phyloP scores from a whole-genome alignment of 2,113 vertebrate genomes.

The Marmota flaviventris region DNA sequence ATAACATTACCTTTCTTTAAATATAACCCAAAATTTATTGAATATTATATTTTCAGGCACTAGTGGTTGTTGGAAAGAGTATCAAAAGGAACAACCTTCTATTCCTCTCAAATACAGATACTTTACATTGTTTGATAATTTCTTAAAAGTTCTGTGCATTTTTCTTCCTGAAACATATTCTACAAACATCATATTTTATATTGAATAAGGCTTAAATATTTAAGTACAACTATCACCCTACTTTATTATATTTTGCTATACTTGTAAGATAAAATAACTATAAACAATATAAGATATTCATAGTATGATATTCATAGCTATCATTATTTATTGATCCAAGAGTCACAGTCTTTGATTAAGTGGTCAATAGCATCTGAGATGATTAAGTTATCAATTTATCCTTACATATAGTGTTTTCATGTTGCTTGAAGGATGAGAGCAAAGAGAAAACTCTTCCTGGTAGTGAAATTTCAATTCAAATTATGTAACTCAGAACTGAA shows the following conservation, averaged over 20 bases:
- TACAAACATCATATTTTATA: background rate
- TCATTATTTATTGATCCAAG: background rate
- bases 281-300: background rate
- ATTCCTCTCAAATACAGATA: background rate
- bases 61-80: background rate
- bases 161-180: background rate
- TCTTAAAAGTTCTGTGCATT: background rate
- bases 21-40: background rate
- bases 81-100: background rate
- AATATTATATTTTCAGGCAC: background rate
- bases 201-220: background rate
- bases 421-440: background rate
- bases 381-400: background rate
- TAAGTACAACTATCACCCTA: background rate
- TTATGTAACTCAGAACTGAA: background rate
- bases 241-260: background rate
- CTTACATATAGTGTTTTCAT: conserved; percentile 10
- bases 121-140: background rate
- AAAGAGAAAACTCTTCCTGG: background rate
- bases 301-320: background rate
- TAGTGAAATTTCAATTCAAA: conserved; percentile 42
- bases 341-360: conserved; percentile 46
- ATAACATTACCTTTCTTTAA: conserved; percentile 42
- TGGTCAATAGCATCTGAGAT: background rate
- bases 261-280: background rate